These are phyloP conservation scores for Margaritifera margaritifera DNA, from an alignment of 2,888 invertebrate species.

Conservation along the genomic window DNA sequence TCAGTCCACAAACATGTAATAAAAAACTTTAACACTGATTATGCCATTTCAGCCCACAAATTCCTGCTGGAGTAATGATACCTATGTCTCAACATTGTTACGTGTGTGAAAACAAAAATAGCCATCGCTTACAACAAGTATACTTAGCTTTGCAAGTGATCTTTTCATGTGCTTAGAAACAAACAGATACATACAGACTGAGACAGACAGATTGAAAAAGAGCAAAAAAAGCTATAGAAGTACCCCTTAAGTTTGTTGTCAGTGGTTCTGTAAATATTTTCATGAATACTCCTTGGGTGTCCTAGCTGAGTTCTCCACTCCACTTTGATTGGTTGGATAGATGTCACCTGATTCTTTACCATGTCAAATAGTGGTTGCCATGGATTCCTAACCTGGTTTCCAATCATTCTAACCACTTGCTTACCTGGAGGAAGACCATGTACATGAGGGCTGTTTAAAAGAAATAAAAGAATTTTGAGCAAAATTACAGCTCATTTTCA, in stretches of 20 bases:
- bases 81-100: no score
- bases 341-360: constrained; percentile 16
- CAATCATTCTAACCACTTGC: constrained; percentile 6
- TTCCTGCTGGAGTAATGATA: no score
- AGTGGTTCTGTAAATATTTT: no score
- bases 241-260: background rate
- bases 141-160: no score
- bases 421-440: constrained; percentile 6
- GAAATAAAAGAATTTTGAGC: no score
- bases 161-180: no score
- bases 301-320: constrained; percentile 40
- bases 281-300: constrained; percentile 15
- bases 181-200: background rate
- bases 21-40: no score
- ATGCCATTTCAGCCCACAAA: no score
- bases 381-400: constrained; percentile 22
- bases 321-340: constrained; percentile 27
- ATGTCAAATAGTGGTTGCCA: constrained; percentile 36
- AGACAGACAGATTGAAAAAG: background rate
- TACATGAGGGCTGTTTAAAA: background rate
- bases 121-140: no score
- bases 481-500: background rate
- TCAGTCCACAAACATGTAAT: no score
- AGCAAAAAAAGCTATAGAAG: background rate
- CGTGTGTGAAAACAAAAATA: no score